These are phyloP conservation scores for Gymnothorax reevesii DNA, from an alignment of 2,797 vertebrate genomes.

Conservation along the genomic window DNA sequence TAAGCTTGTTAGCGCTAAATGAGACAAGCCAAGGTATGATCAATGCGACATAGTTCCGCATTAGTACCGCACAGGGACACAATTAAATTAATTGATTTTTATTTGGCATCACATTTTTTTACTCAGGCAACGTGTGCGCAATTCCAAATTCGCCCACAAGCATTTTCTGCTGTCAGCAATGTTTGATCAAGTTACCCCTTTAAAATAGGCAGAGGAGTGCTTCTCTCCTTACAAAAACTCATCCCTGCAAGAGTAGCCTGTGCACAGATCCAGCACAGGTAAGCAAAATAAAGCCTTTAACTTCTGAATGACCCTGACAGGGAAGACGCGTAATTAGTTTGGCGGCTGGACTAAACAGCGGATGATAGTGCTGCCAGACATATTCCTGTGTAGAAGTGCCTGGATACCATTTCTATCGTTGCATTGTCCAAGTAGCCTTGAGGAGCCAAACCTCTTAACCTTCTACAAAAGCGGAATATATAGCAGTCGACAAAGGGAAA, in stretches of 20 bases:
- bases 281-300: constrained; percentile 73
- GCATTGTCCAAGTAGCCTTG: neutral
- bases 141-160: neutral
- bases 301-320: constrained; percentile 67
- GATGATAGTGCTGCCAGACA: constrained; percentile 70
- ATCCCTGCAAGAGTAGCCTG: constrained; percentile 61
- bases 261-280: constrained; percentile 63
- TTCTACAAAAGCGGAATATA: constrained; percentile 16
- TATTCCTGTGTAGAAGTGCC: constrained; percentile 46
- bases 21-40: constrained; percentile 48
- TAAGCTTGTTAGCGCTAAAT: neutral
- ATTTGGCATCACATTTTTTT: neutral
- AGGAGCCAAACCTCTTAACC: constrained; percentile 64
- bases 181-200: constrained; percentile 66
- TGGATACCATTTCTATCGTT: neutral
- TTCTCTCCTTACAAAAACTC: constrained; percentile 61
- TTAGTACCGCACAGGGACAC: neutral
- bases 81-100: neutral
- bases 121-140: neutral
- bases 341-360: constrained; percentile 61
- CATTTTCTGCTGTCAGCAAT: constrained; percentile 60
- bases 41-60: constrained; percentile 1
- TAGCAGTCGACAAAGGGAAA: constrained; percentile 31
- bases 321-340: constrained; percentile 69
- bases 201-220: constrained; percentile 62